Base-by-base conservation (phyloP, 35 echinoderm and acorn worm genomes). In the Acanthaster planci region DNA sequence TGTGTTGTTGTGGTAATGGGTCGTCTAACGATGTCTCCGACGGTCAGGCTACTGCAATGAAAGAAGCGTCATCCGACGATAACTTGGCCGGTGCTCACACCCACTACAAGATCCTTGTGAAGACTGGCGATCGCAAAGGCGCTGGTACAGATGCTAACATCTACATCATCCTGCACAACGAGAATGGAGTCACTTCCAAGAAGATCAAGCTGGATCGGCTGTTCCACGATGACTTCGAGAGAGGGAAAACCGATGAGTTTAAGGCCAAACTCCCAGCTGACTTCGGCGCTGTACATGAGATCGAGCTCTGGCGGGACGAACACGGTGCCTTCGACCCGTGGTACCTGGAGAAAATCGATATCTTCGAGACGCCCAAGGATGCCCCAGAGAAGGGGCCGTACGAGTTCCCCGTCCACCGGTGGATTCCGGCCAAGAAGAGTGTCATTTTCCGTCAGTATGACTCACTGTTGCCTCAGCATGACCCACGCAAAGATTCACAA, bases 261-360 rank as follows among this genome's bases (percentile, higher is more conserved):
- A 35, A 55, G 19, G 82, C 86, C 22, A 76, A 67, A 21, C 52
- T 83, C 37, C 40, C 76, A 9, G 2, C 21, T 1, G 59, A 75
- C 50, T 89, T 91, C 31, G 89, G 93, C 0, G 84, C 52, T 1
- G 76, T 87, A 2, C 39, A 14, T 2, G 79, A 81, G 37, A 88
- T 95, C 16, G 93, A 95, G 86, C 51, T 95, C 6, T 91, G 93
- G 93, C 82, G 93, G 8, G 93, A 95, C 58, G 39, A 51, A 7
- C 55, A 56, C 17, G 88, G 79, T 0, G 51, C 80, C 7, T 50
- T 85, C 16, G 89, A 95, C 80, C 58, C 87, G 16, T 95, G 93
- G 93, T 95, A 83, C 77, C 80, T 90, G 29, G 93, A 95, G 21
- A 77, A 79, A 64, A 80, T 95, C 51, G 87, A 86, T 21, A 55